A percentile compares a stretch with the other conserved stretches of the same genome.
Conservation (phyloP, 2,888 invertebrate genomes). For the Psylliodes chrysocephalus region DNA sequence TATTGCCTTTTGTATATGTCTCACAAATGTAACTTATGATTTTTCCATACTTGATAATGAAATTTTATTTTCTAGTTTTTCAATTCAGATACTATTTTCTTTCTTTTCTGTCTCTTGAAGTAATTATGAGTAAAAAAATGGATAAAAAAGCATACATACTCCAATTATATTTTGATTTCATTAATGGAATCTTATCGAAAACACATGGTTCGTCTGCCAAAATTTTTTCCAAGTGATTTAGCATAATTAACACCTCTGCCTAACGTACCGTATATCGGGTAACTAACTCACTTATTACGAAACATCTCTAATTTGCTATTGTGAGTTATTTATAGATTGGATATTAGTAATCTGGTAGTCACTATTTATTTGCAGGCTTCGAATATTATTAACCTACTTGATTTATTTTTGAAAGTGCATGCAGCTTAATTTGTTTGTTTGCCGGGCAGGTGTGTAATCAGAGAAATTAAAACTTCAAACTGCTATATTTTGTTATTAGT, state of each 20-base stretch:
- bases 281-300: constrained; percentile 17
- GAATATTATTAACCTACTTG: constrained; percentile 22
- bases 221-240: constrained; percentile 41
- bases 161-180: constrained; percentile 13
- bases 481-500: too few species aligned
- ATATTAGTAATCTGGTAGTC: constrained; percentile 14
- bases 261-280: constrained; percentile 29
- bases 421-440: neutral
- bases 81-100: too few species aligned
- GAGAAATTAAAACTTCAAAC: too few species aligned
- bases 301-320: constrained; percentile 26
- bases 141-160: too few species aligned
- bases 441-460: neutral
- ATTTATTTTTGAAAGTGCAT: constrained; percentile 18
- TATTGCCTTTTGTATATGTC: too few species aligned
- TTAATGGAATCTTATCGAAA: constrained; percentile 35
- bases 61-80: too few species aligned
- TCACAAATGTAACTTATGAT: too few species aligned
- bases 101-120: too few species aligned
- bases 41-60: too few species aligned
- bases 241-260: constrained; percentile 43
- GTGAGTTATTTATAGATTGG: constrained; percentile 23
- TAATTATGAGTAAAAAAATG: too few species aligned
- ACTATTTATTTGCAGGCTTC: constrained; percentile 12
- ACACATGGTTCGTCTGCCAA: constrained; percentile 36